Evolutionary conservation across 2,797 vertebrate genomes (phyloP).

Genomic region (Phylloscopus collybita): DNA sequence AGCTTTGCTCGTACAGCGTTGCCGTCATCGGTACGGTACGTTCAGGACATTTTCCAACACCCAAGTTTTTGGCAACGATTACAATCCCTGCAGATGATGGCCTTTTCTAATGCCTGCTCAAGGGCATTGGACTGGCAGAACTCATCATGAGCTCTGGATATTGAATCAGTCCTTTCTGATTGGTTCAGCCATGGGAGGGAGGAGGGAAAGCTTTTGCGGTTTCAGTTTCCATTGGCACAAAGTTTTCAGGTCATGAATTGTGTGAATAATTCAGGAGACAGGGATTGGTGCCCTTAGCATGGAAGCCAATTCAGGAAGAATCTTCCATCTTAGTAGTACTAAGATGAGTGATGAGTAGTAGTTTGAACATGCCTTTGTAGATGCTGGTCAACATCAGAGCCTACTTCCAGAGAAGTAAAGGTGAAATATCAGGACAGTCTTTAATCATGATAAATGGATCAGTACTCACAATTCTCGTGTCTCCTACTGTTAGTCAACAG

Average conservation of each 20-base stretch:
- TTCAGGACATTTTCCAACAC: not conserved
- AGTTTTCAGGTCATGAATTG: slow-evolving; percentile 48
- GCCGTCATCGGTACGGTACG: not conserved
- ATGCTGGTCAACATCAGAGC: not conserved
- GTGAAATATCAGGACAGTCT: slow-evolving; percentile 25
- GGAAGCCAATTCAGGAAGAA: not conserved
- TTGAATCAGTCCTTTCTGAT: not conserved
- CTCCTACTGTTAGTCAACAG: not conserved
- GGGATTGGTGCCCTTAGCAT: not conserved
- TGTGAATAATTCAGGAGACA: slow-evolving; percentile 50
- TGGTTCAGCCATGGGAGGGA: not conserved
- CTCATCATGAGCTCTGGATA: not conserved
- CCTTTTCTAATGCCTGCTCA: not conserved
- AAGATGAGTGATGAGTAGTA: not conserved
- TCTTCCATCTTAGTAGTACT: not conserved
- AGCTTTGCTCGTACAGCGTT: not conserved
- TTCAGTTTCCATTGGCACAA: slow-evolving; percentile 16
- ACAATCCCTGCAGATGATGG: not conserved
- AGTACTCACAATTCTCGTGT: not conserved
- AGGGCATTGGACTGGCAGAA: slow-evolving; percentile 13
- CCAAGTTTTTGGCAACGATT: not conserved
- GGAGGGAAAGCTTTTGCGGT: not conserved
- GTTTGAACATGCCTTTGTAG: not conserved
- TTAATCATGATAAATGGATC: not conserved
- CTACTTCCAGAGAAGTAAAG: not conserved